Conservation (phyloP, 2,797 vertebrate genomes). For the Dicrostonyx torquatus region DNA sequence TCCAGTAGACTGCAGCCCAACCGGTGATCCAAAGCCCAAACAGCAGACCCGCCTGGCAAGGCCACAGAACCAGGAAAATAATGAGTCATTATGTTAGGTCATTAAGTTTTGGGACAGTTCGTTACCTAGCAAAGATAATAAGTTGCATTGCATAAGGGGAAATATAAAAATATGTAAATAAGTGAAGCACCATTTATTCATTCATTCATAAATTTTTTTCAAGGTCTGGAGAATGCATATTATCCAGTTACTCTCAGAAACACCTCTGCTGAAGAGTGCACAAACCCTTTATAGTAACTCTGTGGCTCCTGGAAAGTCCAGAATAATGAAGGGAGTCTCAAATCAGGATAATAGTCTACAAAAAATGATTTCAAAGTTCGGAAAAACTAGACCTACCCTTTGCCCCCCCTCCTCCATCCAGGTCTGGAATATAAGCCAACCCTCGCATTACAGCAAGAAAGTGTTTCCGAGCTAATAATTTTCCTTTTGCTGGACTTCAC, state of each 20-base stretch:
- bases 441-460: not conserved
- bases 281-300: not conserved
- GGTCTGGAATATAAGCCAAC: not conserved
- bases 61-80: not conserved
- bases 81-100: not conserved
- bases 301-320: not conserved
- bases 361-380: not conserved
- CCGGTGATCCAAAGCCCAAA: not conserved
- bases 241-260: not conserved
- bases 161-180: not conserved
- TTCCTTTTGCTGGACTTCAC: not conserved
- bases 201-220: not conserved
- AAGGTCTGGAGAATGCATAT: not conserved
- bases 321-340: not conserved
- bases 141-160: not conserved
- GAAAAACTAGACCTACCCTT: not conserved
- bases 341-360: not conserved
- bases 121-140: not conserved
- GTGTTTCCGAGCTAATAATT: not conserved
- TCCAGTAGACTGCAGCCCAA: not conserved
- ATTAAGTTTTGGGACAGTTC: not conserved
- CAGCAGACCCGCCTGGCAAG: not conserved
- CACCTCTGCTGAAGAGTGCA: not conserved
- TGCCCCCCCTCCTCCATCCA: accelerated
- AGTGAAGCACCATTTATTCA: not conserved